Evolutionary conservation across 2,113 vertebrate species (phyloP), one percentile per base, ranked within the genome.

Genomic region (Pollachius pollachius): DNA sequence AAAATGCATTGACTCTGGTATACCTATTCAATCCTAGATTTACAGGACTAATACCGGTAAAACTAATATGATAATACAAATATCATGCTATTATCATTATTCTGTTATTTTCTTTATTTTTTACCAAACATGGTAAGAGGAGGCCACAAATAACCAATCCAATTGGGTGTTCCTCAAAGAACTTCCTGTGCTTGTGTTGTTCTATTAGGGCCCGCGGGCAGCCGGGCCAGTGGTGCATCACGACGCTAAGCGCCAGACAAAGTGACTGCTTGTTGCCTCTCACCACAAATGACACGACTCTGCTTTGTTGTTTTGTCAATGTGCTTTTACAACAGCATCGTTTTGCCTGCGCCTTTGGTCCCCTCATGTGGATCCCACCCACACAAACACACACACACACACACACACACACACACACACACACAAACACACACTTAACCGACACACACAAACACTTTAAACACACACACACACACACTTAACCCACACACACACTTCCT

Each of bases 311-410:
- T 71, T 78, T 72, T 62, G 69, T 68, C 64, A 15, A 16, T 18
- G 9, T 65, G 19, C 58, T 60, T 25, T 70, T 64, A 71, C 67
- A 5, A 70, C 61, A 80, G 52, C 11, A 64, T 61, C 34, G 59
- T 71, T 68, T 72, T 71, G 62, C 73, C 52, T 78, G 56, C 30
- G 56, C 62, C 65, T 67, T 74, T 76, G 66, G 65, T 73, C 70
- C 64, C 60, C 23, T 41, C 2, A 9, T 54, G 3, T 56, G 11
- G 34, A 48, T 54, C 8, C 12, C 62, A 59, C 37, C 62, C 65
- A 41, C 4, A 61, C n/a, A 19, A 65, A 74, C 65, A 48, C 8
- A 48, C 41, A 48, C 41, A 48, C 41, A 13, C 41, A 9, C 9
- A 48, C 9, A 48, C 41, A 48, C 41, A 48, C 41, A 48, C 41